Conservation (phyloP, 2,888 invertebrate species). For the Cerceris rybyensis region DNA sequence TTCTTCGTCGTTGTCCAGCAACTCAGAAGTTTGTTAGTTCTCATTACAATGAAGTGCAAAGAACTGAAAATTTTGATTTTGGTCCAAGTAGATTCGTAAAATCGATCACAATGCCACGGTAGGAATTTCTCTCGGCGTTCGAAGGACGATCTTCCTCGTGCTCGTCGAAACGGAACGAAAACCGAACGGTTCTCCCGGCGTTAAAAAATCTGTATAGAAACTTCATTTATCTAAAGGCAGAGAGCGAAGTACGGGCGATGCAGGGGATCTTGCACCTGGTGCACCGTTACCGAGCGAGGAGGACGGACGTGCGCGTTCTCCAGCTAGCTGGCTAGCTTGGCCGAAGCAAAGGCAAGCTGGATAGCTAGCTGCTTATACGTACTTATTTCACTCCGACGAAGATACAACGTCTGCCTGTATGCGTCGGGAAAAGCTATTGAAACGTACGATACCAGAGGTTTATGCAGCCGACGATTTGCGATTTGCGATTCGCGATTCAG, state of each 20-base stretch:
- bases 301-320: slow-evolving; percentile 33
- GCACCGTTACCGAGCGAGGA: slow-evolving; percentile 56
- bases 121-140: not conserved
- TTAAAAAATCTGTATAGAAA: slow-evolving; percentile 37
- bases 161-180: slow-evolving; percentile 51
- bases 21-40: no score
- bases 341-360: no score
- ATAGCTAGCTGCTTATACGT: no score
- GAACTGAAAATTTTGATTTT: no score
- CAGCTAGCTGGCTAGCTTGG: not conserved
- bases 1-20: no score
- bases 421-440: no score
- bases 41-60: no score
- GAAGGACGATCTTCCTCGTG: slow-evolving; percentile 11
- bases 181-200: slow-evolving; percentile 47
- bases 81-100: not conserved
- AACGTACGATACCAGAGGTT: no score
- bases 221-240: slow-evolving; percentile 48
- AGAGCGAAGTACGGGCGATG: slow-evolving; percentile 33
- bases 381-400: not conserved
- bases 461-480: no score
- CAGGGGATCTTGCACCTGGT: slow-evolving; percentile 56
- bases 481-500: no score
- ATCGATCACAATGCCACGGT: no score
- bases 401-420: not conserved